Base-by-base conservation (phyloP, 2,888 invertebrate species). In the Odontocolon sp. region DNA sequence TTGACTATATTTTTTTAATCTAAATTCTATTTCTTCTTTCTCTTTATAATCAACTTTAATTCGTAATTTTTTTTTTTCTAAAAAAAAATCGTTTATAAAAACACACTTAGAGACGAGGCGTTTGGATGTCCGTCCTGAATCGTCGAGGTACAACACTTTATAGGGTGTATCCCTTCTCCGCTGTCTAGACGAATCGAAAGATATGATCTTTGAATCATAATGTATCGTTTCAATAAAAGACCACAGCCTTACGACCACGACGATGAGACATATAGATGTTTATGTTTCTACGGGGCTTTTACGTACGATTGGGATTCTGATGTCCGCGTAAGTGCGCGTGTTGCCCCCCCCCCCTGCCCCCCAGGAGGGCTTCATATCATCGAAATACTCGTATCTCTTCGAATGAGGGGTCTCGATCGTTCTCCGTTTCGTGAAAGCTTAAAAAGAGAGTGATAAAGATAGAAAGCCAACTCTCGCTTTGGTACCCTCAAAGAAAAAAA, bases 181-280 rank as follows among this genome's bases (percentile, higher is more conserved):
- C 79, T 82, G 89, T 89, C 89, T 89, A 89, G 88, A 89, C 88
- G 88, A 88, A 86, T 87, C 86, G 85, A 77, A 83, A 88, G 88
- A 89, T 89, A 88, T 86, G 83, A 89, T 89, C 88, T 88, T 81
- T 87, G 88, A 87, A 88, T 88, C 86, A 87, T 89, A 89, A 89
- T 88, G 86, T 88, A 89, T 88, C 87, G 84, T 83, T 86, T 85
- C 84, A 87, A 88, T 87, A 86, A 86, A 87, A 86, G 84, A 84
- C 75, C 61, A 54, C 61, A 54, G 57, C 38, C 28, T 42, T 26
- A 26, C 21, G 31, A 31, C 50, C 52, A 33, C 21, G 38, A 6
- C 9, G 38, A 38, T 14, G 16, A 14, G 26, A 38, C 18, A 45
- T 4, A 14, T 11, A 33, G 3, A 36, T 3, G 47, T 23, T 14